phyloP scores from a whole-genome alignment of 2,797 vertebrate genomes.

The Tachyglossus aculeatus region DNA sequence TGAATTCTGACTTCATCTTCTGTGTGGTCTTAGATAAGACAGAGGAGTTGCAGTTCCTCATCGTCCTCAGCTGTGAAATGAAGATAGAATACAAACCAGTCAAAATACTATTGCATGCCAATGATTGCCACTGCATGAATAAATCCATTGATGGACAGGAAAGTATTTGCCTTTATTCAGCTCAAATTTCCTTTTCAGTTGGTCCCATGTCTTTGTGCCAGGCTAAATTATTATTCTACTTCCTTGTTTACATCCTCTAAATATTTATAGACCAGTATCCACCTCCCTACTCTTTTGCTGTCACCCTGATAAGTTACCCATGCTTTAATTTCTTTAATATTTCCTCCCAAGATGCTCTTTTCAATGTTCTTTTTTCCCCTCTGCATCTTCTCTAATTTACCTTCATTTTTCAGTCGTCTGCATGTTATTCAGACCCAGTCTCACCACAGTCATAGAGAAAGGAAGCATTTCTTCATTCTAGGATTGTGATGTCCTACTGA shows the following conservation, averaged over 20 bases:
- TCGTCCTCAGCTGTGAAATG: too few relatives aligned
- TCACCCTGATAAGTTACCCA: not conserved
- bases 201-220: not conserved
- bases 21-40: too few relatives aligned
- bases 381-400: constrained; percentile 18
- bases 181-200: constrained; percentile 5
- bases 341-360: not conserved
- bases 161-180: too few relatives aligned
- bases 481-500: not conserved
- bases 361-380: not conserved
- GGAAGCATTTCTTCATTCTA: too few relatives aligned
- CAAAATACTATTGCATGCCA: too few relatives aligned
- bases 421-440: constrained; percentile 17
- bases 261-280: not conserved
- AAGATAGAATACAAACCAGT: too few relatives aligned
- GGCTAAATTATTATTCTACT: not conserved
- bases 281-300: not conserved
- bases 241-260: not conserved
- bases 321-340: not conserved
- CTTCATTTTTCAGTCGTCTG: not conserved
- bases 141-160: too few relatives aligned
- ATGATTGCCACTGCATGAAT: too few relatives aligned
- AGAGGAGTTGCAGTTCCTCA: too few relatives aligned
- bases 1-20: too few relatives aligned
- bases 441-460: too few relatives aligned